Evolutionary conservation across 2,888 invertebrate species (phyloP), one percentile per base, ranked within the genome.

Genomic region (Dryobota labecula): DNA sequence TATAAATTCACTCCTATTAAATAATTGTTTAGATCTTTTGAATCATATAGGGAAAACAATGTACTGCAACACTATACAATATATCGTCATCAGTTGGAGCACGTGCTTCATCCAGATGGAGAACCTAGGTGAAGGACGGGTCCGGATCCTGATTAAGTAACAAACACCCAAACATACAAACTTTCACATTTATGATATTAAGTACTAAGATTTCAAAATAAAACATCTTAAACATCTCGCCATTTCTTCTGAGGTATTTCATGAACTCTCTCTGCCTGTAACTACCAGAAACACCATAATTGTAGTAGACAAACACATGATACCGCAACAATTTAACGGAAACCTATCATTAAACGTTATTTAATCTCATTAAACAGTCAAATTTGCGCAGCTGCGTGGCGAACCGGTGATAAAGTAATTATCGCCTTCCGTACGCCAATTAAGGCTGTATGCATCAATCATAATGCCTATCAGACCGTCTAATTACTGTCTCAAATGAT

Each of bases 361-460:
- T 76, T 75, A 73, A 74, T 76, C 69, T 69, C 62, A 78, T 84
- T 75, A 69, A 78, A 60, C 66, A 72, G 74, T 57, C 63, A 68
- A 77, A 77, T 84, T 80, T 67, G 78, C 72, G 58, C 63, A 58
- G 63, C 73, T 80, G 80, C 76, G 78, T 80, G 82, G 84, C 72
- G 73, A 60, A 82, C 73, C 84, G 76, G 86, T 87, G 89, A 91
- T 92, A 91, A 91, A 89, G 88, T 89, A 91, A 92, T 92, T 92
- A 92, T 87, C 90, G 84, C 87, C 85, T 84, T 71, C 78, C 85
- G 62, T 76, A 70, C 83, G 71, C 84, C 86, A 90, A 89, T 89
- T 88, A 89, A 77, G 84, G 79, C 67, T 63, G 70, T 76, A 73
- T 78, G 78, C 85, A 88, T 91, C 90, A 87, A 89, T 90, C 88